Conservation (phyloP, 1,140 invertebrate genomes). For the Mamestra configurata region DNA sequence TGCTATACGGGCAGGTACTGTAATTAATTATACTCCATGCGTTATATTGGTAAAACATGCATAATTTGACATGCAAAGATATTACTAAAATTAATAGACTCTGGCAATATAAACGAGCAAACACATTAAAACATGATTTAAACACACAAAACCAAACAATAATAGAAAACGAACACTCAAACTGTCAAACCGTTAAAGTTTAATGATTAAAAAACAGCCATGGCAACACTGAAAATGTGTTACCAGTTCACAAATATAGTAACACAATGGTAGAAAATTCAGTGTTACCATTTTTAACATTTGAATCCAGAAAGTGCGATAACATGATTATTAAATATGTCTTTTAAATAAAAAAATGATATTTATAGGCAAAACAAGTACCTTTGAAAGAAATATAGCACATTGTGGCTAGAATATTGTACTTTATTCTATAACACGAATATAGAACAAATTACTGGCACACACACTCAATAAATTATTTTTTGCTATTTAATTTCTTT, state of each 20-base stretch:
- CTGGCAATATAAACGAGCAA: conserved; percentile 7
- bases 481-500: neutral
- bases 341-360: conserved; percentile 12
- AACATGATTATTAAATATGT: neutral
- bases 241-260: conserved; percentile 27
- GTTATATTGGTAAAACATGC: conserved; percentile 16
- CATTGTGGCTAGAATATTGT: conserved; percentile 36
- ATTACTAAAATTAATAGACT: neutral
- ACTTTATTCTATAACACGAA: conserved; percentile 6
- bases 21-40: neutral
- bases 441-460: conserved; percentile 21
- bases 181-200: conserved; percentile 1
- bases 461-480: conserved; percentile 7
- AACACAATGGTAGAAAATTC: conserved; percentile 3
- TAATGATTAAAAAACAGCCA: conserved; percentile 1
- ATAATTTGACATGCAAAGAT: conserved; percentile 25
- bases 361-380: conserved; percentile 34
- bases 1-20: no score
- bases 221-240: conserved; percentile 29
- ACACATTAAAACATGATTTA: conserved; percentile 41
- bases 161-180: conserved; percentile 7
- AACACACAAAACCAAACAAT: conserved; percentile 32
- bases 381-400: conserved; percentile 48
- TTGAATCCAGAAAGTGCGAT: conserved; percentile 3
- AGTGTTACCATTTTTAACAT: conserved; percentile 24